A percentile compares a stretch with the other conserved stretches of the same genome.
phyloP scores from a whole-genome alignment of 2,113 vertebrate species.

The Apodemus sylvaticus region DNA sequence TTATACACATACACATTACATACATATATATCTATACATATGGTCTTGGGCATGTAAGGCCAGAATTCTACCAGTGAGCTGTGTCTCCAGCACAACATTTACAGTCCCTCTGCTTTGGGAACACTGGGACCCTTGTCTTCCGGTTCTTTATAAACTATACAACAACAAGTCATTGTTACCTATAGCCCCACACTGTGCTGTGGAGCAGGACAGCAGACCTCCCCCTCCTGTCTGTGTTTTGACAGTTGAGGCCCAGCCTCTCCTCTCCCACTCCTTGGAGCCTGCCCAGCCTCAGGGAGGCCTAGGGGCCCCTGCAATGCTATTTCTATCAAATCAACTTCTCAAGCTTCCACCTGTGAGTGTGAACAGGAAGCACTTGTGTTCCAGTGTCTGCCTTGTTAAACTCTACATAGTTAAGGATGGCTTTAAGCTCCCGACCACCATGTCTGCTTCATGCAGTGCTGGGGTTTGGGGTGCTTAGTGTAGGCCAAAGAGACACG shows the following conservation, averaged over 20 bases:
- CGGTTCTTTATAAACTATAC: not conserved
- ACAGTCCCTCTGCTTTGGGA: not conserved
- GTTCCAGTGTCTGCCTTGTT: not conserved
- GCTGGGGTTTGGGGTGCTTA: not conserved
- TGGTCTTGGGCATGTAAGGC: not conserved
- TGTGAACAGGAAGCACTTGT: not conserved
- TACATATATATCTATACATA: too few relatives aligned
- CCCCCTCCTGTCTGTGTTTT: not conserved
- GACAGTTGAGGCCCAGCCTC: fast-evolving
- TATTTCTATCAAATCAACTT: not conserved
- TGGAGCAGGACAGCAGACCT: not conserved
- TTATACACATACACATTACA: not conserved
- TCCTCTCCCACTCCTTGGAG: not conserved
- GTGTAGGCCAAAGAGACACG: not conserved
- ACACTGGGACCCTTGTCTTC: not conserved
- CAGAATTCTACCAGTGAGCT: not conserved
- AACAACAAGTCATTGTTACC: not conserved
- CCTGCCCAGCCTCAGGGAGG: not conserved
- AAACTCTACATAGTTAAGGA: not conserved
- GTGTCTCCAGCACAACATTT: not conserved
- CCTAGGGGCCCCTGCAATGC: not conserved
- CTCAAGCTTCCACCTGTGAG: not conserved
- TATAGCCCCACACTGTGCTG: not conserved
- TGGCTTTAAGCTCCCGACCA: not conserved
- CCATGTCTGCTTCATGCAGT: not conserved